Evolutionary conservation across 2,113 vertebrate genomes (phyloP).

Genomic region (Felis chaus): DNA sequence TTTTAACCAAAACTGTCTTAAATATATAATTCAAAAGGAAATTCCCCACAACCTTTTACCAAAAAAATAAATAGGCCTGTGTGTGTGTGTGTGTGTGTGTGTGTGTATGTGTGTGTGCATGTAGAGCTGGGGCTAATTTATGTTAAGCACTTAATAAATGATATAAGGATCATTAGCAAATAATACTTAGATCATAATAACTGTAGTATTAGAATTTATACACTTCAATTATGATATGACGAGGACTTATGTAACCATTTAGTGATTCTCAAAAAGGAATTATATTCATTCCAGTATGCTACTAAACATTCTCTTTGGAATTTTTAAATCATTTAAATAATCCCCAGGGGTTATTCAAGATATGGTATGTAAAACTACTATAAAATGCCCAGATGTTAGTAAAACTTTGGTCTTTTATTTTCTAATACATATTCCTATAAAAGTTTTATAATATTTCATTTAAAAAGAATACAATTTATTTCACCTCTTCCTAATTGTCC

Average conservation of each 20-base stretch:
- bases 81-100: not conserved
- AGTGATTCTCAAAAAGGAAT: slow-evolving; percentile 10
- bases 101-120: not conserved
- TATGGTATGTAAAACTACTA: not conserved
- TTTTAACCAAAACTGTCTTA: slow-evolving; percentile 24
- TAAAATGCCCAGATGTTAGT: slow-evolving; percentile 47
- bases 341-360: not conserved
- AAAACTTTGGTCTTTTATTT: slow-evolving; percentile 45
- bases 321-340: slow-evolving; percentile 56
- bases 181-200: not conserved
- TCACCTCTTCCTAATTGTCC: not conserved
- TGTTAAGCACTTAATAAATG: not conserved
- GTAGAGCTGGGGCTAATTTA: not conserved
- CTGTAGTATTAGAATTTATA: not conserved
- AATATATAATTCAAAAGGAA: slow-evolving; percentile 33
- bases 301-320: slow-evolving; percentile 14
- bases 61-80: not conserved
- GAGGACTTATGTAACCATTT: not conserved
- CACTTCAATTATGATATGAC: not conserved
- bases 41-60: not conserved
- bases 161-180: not conserved
- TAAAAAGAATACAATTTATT: not conserved
- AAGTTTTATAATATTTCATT: slow-evolving; percentile 27
- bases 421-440: not conserved
- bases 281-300: not conserved